Conservation (phyloP, 1,140 invertebrate species). For the Apolygus lucorum region DNA sequence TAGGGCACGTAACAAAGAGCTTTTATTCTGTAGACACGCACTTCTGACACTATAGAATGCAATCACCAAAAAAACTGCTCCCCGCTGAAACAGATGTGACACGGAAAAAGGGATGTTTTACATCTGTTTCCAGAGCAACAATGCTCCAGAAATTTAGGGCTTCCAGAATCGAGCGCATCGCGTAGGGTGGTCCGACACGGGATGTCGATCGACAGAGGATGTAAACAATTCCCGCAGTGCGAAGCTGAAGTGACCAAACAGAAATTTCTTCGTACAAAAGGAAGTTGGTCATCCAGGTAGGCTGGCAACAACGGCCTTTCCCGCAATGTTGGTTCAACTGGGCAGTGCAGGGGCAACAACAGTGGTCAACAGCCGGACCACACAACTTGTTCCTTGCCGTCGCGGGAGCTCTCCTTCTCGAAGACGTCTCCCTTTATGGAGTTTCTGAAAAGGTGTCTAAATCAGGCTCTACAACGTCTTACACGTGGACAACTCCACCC, state of each 20-base stretch:
- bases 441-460: not conserved
- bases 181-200: conserved; percentile 9
- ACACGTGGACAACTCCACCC: conserved; percentile 10
- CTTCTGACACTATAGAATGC: not conserved
- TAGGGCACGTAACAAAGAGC: not conserved
- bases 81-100: conserved; percentile 7
- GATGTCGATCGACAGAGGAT: not conserved
- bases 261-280: not conserved
- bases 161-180: not conserved
- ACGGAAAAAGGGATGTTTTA: conserved; percentile 3
- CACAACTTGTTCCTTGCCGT: conserved; percentile 4
- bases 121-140: conserved; percentile 3
- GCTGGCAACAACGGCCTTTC: not conserved
- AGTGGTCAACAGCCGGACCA: conserved; percentile 8
- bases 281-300: not conserved
- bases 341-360: not conserved
- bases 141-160: not conserved
- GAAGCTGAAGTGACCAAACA: conserved; percentile 3
- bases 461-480: conserved; percentile 12
- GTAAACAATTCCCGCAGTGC: not conserved
- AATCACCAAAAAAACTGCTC: not conserved
- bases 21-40: not conserved
- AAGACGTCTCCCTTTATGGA: not conserved
- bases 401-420: not conserved
- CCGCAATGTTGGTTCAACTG: conserved; percentile 14